phyloP scores from a whole-genome alignment of 1,140 invertebrate genomes.

The Camponotus pennsylvanicus region DNA sequence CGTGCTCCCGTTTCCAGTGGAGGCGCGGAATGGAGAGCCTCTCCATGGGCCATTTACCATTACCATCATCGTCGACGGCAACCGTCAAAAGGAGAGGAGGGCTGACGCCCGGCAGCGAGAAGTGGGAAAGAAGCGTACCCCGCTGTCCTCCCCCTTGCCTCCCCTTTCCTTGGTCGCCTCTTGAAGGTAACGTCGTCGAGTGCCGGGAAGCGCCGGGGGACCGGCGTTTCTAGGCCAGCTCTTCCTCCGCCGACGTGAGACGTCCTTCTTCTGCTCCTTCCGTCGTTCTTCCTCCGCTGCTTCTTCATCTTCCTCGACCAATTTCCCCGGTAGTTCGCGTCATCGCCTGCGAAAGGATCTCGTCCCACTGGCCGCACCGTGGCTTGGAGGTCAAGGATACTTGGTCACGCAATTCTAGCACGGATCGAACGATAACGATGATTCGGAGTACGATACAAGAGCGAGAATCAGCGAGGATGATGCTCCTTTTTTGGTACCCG shows the following conservation, averaged over 20 bases:
- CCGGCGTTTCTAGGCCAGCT: slow-evolving; percentile 81
- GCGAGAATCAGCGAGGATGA: neutral
- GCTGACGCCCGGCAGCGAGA: neutral
- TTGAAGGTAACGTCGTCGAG: slow-evolving; percentile 59
- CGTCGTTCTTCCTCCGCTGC: slow-evolving; percentile 22
- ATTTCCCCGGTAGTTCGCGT: slow-evolving; percentile 17
- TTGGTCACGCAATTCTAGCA: neutral
- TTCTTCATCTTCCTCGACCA: slow-evolving; percentile 36
- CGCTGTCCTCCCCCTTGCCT: slow-evolving; percentile 49
- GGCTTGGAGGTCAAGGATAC: slow-evolving; percentile 27
- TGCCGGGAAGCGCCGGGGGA: slow-evolving; percentile 62
- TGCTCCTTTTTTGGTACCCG: neutral
- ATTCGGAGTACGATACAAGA: neutral
- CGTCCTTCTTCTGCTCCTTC: slow-evolving; percentile 50
- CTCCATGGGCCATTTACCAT: slow-evolving; percentile 79
- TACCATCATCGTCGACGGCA: slow-evolving; percentile 75
- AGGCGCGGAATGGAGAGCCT: slow-evolving; percentile 76
- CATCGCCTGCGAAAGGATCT: neutral
- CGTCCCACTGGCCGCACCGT: neutral
- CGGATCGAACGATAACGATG: slow-evolving; percentile 41
- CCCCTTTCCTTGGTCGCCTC: slow-evolving; percentile 11
- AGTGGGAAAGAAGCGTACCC: slow-evolving; percentile 68
- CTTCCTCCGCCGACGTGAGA: slow-evolving; percentile 51
- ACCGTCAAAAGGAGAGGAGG: slow-evolving; percentile 50
- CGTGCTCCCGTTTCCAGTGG: slow-evolving; percentile 83